phyloP scores from a whole-genome alignment of 2,797 vertebrate species.

The Hydrocynus forskahlii region DNA sequence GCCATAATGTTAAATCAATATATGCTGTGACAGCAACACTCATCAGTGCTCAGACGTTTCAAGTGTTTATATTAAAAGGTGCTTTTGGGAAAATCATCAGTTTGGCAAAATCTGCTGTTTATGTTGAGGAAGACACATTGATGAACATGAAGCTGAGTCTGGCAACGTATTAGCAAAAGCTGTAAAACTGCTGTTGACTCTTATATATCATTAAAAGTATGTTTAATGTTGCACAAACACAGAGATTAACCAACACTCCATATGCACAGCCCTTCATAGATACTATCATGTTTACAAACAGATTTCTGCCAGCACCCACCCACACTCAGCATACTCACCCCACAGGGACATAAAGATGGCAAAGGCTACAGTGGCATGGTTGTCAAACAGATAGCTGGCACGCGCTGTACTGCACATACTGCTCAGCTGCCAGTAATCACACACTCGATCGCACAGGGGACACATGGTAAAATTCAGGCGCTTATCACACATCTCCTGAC shows the following conservation, averaged over 20 bases:
- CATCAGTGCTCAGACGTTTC: too few relatives aligned
- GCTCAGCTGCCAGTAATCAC: conserved; percentile 95
- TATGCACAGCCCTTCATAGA: background rate
- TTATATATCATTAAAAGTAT: background rate
- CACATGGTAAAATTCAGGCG: conserved; percentile 95
- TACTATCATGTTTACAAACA: background rate
- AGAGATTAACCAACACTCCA: background rate
- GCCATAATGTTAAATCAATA: too few relatives aligned
- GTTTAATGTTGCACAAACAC: background rate
- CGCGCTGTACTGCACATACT: conserved; percentile 87
- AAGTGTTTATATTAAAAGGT: too few relatives aligned
- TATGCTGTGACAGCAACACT: too few relatives aligned
- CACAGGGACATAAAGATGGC: conserved; percentile 98
- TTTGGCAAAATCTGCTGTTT: too few relatives aligned
- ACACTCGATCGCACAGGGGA: conserved; percentile 93
- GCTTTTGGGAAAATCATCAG: too few relatives aligned
- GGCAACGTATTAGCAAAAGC: too few relatives aligned
- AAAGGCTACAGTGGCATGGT: conserved; percentile 93
- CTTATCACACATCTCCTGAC: conserved; percentile 92
- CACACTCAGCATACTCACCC: conserved; percentile 78
- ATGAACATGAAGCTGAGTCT: too few relatives aligned
- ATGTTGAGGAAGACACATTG: too few relatives aligned
- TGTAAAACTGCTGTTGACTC: too few relatives aligned
- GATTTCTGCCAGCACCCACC: background rate
- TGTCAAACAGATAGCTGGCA: conserved; percentile 96